Evolutionary conservation across 2,888 invertebrate genomes (phyloP).

Genomic region (Trileptium ribeirensis): DNA sequence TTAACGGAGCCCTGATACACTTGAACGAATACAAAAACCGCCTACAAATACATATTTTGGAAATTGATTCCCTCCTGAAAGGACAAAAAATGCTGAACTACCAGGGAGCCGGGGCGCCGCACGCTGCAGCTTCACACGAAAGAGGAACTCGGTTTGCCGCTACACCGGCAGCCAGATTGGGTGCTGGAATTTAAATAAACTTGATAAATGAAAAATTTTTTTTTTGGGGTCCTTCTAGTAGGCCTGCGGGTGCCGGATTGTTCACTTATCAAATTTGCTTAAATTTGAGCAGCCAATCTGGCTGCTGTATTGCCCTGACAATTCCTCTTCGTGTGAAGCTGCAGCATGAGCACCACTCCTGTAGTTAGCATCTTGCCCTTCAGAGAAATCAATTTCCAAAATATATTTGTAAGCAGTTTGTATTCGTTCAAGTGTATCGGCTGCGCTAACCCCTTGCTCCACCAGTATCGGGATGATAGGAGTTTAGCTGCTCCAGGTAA

Average conservation of each 20-base stretch:
- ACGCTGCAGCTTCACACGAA: neutral
- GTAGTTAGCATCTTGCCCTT: neutral
- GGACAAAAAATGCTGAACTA: neutral
- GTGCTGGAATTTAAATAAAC: conserved; percentile 57
- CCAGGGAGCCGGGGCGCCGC: neutral
- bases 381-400: conserved; percentile 49
- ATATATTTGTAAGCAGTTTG: conserved; percentile 55
- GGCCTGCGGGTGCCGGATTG: conserved; percentile 83
- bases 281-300: conserved; percentile 58
- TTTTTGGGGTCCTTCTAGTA: too few species aligned
- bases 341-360: neutral
- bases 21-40: conserved; percentile 61
- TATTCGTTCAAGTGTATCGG: conserved; percentile 67
- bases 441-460: conserved; percentile 61
- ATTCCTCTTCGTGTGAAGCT: conserved; percentile 30
- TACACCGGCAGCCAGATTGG: too few species aligned
- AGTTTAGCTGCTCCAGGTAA: conserved; percentile 69
- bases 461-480: conserved; percentile 75
- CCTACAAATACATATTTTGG: conserved; percentile 53
- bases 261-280: conserved; percentile 56
- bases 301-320: too few species aligned
- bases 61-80: conserved; percentile 44
- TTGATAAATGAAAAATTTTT: conserved; percentile 64
- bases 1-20: conserved; percentile 69
- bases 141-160: too few species aligned